A percentile compares a stretch with the other conserved stretches of the same genome.
phyloP scores from a whole-genome alignment of 2,113 vertebrate genomes.

The Aldabrachelys gigantea region DNA sequence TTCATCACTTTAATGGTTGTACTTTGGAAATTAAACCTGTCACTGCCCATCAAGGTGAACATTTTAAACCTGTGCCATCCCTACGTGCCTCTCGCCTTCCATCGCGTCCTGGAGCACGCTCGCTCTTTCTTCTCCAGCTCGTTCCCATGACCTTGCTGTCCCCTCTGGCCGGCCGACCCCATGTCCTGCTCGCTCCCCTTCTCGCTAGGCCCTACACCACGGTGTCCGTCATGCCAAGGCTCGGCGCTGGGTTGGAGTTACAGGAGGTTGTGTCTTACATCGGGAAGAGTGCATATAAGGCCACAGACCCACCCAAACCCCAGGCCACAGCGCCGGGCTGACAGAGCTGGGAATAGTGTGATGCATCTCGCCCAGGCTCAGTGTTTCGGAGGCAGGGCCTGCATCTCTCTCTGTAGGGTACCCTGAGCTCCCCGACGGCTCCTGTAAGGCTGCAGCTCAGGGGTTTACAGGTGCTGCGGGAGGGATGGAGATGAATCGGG shows the following conservation, averaged over 20 bases:
- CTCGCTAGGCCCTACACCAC: not conserved
- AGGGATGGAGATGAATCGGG: not conserved
- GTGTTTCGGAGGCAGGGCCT: too few relatives aligned
- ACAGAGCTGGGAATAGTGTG: not conserved
- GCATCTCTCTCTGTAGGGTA: not conserved
- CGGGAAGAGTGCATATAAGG: not conserved
- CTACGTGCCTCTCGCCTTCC: slow-evolving; percentile 7
- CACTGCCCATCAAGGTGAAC: slow-evolving; percentile 63
- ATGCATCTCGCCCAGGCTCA: not conserved
- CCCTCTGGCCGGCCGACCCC: not conserved
- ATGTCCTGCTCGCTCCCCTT: accelerated
- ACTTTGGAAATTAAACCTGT: slow-evolving; percentile 82
- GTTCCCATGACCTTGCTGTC: not conserved
- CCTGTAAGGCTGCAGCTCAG: not conserved
- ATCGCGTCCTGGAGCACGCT: not conserved
- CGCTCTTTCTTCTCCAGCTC: not conserved
- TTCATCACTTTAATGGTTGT: slow-evolving; percentile 79
- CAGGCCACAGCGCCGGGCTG: not conserved
- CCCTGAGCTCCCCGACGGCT: not conserved
- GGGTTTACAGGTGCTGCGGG: not conserved
- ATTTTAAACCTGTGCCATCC: slow-evolving; percentile 52
- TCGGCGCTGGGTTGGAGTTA: accelerated
- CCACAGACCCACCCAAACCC: not conserved
- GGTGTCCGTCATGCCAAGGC: not conserved
- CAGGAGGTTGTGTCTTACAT: not conserved